Conservation (phyloP, 1,140 invertebrate species). For the Aplysia californica region DNA sequence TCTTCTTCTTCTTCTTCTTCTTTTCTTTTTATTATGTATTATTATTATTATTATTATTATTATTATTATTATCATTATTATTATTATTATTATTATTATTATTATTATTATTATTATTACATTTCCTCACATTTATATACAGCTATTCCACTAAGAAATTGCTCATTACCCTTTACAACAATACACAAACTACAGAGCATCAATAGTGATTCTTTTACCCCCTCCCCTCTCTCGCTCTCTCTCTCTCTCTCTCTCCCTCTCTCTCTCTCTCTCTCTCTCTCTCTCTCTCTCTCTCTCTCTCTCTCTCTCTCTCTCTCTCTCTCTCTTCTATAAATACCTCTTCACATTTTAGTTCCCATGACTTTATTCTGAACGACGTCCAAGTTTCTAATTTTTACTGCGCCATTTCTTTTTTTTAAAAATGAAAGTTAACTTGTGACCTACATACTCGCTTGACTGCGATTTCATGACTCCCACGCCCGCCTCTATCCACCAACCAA, state of each 20-base stretch:
- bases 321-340: too few relatives aligned
- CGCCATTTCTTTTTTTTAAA: too few relatives aligned
- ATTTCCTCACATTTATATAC: not conserved
- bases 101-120: not conserved
- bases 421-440: too few relatives aligned
- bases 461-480: too few relatives aligned
- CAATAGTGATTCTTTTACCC: not conserved
- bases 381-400: too few relatives aligned
- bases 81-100: not conserved
- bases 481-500: too few relatives aligned
- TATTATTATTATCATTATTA: not conserved
- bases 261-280: not conserved
- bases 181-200: not conserved
- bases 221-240: too few relatives aligned
- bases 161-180: not conserved
- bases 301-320: too few relatives aligned
- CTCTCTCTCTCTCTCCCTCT: slow-evolving; percentile 5
- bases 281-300: not conserved
- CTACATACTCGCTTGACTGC: too few relatives aligned
- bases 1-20: slow-evolving; percentile 8
- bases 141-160: not conserved
- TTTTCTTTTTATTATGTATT: slow-evolving; percentile 8
- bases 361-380: too few relatives aligned
- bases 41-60: not conserved
- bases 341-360: too few relatives aligned